These are phyloP conservation scores for Melitaea athalia DNA, from an alignment of 2,888 invertebrate genomes.

Conservation along the genomic window DNA sequence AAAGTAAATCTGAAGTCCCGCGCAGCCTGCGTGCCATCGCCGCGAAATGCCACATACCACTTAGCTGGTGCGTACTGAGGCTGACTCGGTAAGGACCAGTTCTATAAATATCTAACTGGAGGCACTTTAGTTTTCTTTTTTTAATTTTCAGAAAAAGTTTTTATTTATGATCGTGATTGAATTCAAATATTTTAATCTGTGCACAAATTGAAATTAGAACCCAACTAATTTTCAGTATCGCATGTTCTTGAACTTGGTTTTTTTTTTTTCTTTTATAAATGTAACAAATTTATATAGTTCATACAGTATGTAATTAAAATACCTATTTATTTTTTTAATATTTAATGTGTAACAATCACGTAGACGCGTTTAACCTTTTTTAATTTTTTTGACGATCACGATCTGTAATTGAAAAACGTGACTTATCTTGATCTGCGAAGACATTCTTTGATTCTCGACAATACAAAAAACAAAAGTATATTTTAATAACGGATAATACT, in stretches of 20 bases:
- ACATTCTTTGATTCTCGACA: conserved; percentile 10
- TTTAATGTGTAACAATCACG: conserved; percentile 17
- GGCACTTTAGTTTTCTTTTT: not conserved
- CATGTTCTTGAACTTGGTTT: not conserved
- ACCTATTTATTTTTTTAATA: not conserved
- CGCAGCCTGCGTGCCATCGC: conserved; percentile 17
- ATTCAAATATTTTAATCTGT: too few relatives aligned
- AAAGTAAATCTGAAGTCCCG: not conserved
- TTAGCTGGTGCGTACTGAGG: conserved; percentile 22
- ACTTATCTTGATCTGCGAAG: conserved; percentile 20
- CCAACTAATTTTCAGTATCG: not conserved
- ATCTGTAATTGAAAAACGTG: conserved; percentile 26
- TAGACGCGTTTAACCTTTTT: conserved; percentile 8
- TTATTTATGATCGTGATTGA: too few relatives aligned
- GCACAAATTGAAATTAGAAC: not conserved
- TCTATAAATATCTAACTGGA: conserved; percentile 32
- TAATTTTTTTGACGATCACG: conserved; percentile 18
- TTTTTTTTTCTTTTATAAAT: not conserved
- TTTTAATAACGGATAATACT: not conserved
- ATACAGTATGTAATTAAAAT: too few relatives aligned
- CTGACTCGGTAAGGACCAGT: conserved; percentile 15
- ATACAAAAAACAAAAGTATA: not conserved
- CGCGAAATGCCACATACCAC: conserved; percentile 31
- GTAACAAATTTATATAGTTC: too few relatives aligned
- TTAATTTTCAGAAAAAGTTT: too few relatives aligned